Conservation (phyloP, 2,113 vertebrate genomes). For the Eulacestoma nigropectus region DNA sequence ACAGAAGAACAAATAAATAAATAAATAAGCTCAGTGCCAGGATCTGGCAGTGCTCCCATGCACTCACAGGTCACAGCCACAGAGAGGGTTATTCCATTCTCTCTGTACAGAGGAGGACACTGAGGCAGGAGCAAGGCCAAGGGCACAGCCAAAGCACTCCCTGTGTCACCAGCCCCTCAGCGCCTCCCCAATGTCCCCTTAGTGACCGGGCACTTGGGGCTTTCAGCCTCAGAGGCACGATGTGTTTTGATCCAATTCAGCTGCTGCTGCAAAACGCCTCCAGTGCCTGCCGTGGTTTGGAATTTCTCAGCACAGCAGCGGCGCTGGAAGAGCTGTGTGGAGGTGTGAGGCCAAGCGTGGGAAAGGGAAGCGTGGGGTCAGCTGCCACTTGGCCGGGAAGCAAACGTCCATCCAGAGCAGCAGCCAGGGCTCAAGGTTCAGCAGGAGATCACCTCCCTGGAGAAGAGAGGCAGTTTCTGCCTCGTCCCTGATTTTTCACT, state of each 20-base stretch:
- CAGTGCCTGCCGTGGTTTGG: not conserved
- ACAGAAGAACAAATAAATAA: not conserved
- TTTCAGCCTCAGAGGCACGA: not conserved
- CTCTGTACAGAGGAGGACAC: not conserved
- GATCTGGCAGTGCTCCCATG: fast-evolving
- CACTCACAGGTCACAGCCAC: not conserved
- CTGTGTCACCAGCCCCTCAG: not conserved
- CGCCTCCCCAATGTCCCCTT: not conserved
- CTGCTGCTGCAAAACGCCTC: slow-evolving; percentile 1
- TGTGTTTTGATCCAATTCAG: not conserved
- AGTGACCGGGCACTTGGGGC: not conserved
- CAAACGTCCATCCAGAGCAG: not conserved
- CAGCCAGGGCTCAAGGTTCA: not conserved
- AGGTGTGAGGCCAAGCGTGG: not conserved
- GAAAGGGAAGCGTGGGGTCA: not conserved
- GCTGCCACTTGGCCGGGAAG: not conserved
- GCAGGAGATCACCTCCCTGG: not conserved
- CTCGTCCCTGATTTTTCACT: not conserved
- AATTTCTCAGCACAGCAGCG: not conserved
- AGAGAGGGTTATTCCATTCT: not conserved
- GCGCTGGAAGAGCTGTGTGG: not conserved
- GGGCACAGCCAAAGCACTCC: not conserved
- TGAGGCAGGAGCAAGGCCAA: not conserved
- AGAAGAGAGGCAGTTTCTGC: not conserved
- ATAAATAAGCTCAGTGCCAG: not conserved